Evolutionary conservation across 2,888 invertebrate species (phyloP), one percentile per base, ranked within the genome.

Genomic region (Sarcophaga subvicina): DNA sequence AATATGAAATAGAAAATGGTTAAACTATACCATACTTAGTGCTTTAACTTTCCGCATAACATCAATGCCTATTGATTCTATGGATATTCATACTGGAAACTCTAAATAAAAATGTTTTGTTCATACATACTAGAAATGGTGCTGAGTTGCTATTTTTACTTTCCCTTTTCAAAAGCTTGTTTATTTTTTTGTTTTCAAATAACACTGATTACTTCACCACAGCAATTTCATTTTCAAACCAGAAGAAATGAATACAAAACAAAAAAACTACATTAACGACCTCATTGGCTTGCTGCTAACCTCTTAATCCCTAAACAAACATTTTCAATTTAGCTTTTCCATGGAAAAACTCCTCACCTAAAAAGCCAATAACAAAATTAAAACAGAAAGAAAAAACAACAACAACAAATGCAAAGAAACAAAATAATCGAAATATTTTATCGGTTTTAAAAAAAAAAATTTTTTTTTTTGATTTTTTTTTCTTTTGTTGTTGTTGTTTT

Each of bases 291-390:
- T 54, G 20, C 14, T 17, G 45, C 22, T 69, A 77, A 77, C 67
- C 77, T 69, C 67, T 77, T 67, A 60, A 77, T 60, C 45, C 59
- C 67, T 60, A 59, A 60, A 20, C 11, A 12, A 64, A 69, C 45
- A 5, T n/a, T 47, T 77, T 59, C 59, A 59, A 59, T 22, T 59
- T 54, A 37, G 37, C 12, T 54, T 67, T 76, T 37, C 54, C 12
- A 64, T 25, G 20, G 20, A 67, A 27, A 64, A 72, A 22, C n/a
- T 37, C 8, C n/a, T 37, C 8, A n/a, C n/a, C 62, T 11, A 54
- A 25, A 73, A 27, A 22, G 66, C 66, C 17, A 49, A 27, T 27
- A 27, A 27, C 27, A 27, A 27, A 27, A 27, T 27, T 0, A 27
- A 27, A 27, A 27, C 27, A 27, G 4, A 37, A 75, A 66, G 22